Conservation (phyloP, 2,797 vertebrate species). For the Odontamblyopus lacepedii region DNA sequence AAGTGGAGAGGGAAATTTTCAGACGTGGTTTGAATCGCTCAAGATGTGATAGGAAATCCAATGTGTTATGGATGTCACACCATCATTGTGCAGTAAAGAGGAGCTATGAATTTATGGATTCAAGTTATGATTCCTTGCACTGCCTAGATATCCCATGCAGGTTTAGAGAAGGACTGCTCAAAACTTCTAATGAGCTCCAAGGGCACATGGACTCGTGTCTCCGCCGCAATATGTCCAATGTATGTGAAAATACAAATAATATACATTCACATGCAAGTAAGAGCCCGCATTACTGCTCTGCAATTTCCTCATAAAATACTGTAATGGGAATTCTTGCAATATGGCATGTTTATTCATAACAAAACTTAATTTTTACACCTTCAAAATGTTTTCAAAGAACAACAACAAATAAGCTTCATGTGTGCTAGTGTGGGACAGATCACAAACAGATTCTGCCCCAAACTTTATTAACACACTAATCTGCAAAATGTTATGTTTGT, state of each 20-base stretch:
- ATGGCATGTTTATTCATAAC: neutral
- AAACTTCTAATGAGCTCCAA: conserved; percentile 50
- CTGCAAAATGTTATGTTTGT: conserved; percentile 30
- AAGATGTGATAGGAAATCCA: conserved; percentile 16
- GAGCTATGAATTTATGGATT: conserved; percentile 19
- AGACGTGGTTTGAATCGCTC: conserved; percentile 6
- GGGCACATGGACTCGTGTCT: conserved; percentile 29
- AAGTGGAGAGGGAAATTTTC: conserved; percentile 13
- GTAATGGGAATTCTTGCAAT: neutral
- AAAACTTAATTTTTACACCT: neutral
- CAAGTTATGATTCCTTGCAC: conserved; percentile 20
- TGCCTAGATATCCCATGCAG: conserved; percentile 8
- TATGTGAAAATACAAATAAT: neutral
- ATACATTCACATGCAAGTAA: neutral
- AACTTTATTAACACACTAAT: conserved; percentile 23
- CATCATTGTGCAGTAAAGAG: conserved; percentile 5
- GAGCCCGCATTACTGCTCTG: neutral
- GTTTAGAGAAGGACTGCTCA: conserved; percentile 39
- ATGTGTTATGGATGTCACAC: conserved; percentile 13
- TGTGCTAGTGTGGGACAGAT: conserved; percentile 13
- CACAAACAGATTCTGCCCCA: conserved; percentile 6
- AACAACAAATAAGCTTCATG: conserved; percentile 1
- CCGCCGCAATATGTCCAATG: neutral
- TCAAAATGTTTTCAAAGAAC: neutral
- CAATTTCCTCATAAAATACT: neutral